Conservation (phyloP, 2,888 invertebrate species). For the Capitulum mitella region DNA sequence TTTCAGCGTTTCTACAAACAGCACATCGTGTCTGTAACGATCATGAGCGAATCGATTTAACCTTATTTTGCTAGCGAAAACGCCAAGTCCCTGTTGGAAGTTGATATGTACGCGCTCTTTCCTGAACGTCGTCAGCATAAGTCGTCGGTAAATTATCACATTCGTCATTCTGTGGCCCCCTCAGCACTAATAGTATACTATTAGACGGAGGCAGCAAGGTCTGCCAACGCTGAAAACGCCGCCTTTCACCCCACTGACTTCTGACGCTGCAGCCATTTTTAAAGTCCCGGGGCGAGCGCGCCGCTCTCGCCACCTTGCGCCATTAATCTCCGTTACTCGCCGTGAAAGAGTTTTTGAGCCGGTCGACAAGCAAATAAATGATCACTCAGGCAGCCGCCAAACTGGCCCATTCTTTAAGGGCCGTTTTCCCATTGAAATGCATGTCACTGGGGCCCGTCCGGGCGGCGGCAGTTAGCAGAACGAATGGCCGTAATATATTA, state of each 20-base stretch:
- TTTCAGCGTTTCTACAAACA: no score
- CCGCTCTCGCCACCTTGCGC: background rate
- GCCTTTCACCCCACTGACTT: background rate
- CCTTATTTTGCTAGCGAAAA: no score
- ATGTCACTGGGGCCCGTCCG: conserved; percentile 12
- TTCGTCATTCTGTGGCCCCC: background rate
- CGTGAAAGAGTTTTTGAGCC: conserved; percentile 15
- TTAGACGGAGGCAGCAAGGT: background rate
- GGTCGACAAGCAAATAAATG: conserved; percentile 3
- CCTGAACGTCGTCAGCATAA: no score
- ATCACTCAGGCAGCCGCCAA: background rate
- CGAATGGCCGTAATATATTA: conserved; percentile 15
- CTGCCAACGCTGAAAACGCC: background rate
- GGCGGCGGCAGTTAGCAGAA: conserved; percentile 8
- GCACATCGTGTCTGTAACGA: no score
- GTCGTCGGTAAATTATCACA: background rate
- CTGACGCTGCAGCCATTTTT: background rate
- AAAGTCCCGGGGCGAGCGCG: background rate
- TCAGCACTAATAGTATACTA: background rate
- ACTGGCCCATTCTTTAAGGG: conserved; percentile 5
- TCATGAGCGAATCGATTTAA: no score
- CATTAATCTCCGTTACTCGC: background rate
- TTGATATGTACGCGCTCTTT: no score
- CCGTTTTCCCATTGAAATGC: conserved; percentile 5
- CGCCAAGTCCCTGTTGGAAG: no score